Percentiles rank a stretch among this genome's conserved stretches.
Conservation (phyloP, 2,797 vertebrate genomes). For the Columba guinea region DNA sequence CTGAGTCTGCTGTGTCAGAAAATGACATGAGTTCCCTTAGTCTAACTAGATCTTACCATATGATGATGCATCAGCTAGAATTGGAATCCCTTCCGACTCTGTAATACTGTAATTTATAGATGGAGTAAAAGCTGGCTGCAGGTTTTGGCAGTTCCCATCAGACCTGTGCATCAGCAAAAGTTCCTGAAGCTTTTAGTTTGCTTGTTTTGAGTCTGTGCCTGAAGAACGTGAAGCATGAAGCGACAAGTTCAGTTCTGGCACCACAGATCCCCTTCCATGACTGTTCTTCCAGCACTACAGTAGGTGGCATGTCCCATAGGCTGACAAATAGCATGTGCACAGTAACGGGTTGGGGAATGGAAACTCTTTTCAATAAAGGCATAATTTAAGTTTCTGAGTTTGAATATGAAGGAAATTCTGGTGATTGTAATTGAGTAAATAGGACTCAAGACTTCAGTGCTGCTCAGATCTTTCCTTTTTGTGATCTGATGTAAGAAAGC, state of each 20-base stretch:
- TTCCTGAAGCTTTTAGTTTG: background rate
- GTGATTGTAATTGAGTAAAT: background rate
- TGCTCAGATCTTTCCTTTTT: background rate
- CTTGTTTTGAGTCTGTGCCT: background rate
- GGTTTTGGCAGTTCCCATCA: slow-evolving; percentile 5
- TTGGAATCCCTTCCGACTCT: background rate
- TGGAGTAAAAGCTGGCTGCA: background rate
- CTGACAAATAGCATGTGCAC: background rate
- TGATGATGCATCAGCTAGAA: slow-evolving; percentile 7
- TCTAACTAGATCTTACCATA: background rate
- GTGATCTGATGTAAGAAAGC: background rate
- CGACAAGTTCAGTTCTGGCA: background rate
- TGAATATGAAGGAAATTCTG: background rate
- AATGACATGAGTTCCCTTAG: background rate
- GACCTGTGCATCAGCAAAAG: background rate
- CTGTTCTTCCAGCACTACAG: background rate
- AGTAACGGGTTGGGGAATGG: background rate
- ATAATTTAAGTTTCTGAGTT: background rate
- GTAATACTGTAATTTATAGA: slow-evolving; percentile 15
- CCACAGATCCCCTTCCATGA: background rate
- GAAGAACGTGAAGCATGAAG: background rate
- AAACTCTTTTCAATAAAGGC: background rate
- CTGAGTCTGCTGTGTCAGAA: slow-evolving; percentile 18
- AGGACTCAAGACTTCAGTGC: background rate
- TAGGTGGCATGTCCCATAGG: background rate